Evolutionary conservation across 2,888 invertebrate genomes (phyloP), one percentile per base, ranked within the genome.

Genomic region (Teleiodes luculella): DNA sequence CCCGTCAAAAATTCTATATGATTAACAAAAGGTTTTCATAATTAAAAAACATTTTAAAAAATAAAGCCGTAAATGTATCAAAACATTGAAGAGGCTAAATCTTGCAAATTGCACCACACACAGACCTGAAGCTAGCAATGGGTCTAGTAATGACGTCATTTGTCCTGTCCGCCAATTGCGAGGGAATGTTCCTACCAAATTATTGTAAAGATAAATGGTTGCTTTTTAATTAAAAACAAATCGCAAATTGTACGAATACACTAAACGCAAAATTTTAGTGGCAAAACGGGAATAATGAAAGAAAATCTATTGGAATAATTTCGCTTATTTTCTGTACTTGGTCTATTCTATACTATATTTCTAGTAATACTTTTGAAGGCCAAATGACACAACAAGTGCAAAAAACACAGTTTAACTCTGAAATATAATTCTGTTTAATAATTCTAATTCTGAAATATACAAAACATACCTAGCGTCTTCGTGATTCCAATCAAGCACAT

Each of bases 401-500:
- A n/a, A n/a, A n/a, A n/a, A n/a, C n/a, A n/a, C n/a, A n/a, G 8
- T 37, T 37, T 37, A 37, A n/a, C 14, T 6, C 8, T 8, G 7
- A 16, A 3, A 1, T 37, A 2, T 7, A 10, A 7, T 36, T 14
- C 37, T 18, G 1, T 16, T 37, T 37, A n/a, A n/a, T n/a, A n/a
- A n/a, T n/a, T n/a, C n/a, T n/a, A 43, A 28, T 28, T 4, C 1
- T 28, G 24, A 2, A 20, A 11, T 43, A 28, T 20, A 43, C 20
- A 18, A 36, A 48, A 20, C 49, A 20, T 56, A 86, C 90, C 90
- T 94, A 46, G 96, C 95, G 80, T 97, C 97, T 69, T 97, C 97
- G 74, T 96, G 96, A 84, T 95, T 95, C 98, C 98, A 98, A 72
- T 97, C 97, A 63, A 98, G 85, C 4, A 97, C 94, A 78, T 98